Percentiles rank a stretch among this genome's conserved stretches.
Conservation (phyloP, 1,140 invertebrate species). For the Metopolophium dirhodum region DNA sequence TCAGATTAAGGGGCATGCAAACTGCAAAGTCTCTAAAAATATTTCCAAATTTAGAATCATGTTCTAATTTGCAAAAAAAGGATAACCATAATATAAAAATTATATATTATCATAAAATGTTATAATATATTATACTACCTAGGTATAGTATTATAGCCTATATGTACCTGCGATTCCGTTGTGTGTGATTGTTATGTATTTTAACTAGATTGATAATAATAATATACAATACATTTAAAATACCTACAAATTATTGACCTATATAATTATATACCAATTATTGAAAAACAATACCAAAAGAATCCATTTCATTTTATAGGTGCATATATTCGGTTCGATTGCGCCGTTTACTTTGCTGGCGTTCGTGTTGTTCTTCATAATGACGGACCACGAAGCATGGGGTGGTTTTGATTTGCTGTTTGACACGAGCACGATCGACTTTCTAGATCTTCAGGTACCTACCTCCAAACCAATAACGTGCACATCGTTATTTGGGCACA, state of each 20-base stretch:
- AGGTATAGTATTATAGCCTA: neutral
- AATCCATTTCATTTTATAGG: neutral
- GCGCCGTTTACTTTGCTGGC: neutral
- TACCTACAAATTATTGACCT: no score
- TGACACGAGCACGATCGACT: neutral
- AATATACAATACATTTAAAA: neutral
- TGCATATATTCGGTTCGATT: conserved; percentile 20
- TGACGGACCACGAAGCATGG: neutral
- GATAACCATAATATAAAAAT: neutral
- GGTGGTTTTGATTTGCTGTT: neutral
- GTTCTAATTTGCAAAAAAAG: neutral
- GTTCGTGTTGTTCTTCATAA: neutral
- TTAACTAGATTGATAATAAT: neutral
- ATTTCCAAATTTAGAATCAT: neutral
- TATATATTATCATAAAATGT: no score
- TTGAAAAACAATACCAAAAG: neutral
- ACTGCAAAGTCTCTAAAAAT: neutral
- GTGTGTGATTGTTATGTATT: neutral
- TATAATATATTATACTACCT: no score
- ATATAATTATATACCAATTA: neutral
- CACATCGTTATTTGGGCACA: neutral
- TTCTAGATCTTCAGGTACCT: conserved; percentile 21
- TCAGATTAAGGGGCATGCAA: neutral
- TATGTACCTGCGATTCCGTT: neutral
- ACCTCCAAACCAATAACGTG: neutral